phyloP scores from a whole-genome alignment of 2,797 vertebrate genomes.

The Eremophila alpestris region DNA sequence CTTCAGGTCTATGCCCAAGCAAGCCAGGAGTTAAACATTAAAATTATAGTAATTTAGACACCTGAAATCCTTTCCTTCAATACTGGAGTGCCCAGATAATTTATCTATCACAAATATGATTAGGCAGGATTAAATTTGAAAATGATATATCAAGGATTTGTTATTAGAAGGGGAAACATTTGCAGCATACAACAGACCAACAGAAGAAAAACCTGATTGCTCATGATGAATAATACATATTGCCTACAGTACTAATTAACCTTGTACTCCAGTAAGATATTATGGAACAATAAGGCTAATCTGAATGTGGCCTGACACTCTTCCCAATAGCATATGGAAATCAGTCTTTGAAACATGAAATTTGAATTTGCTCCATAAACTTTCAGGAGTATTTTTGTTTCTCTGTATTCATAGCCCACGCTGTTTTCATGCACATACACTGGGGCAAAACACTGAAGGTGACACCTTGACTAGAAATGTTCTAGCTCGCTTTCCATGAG shows the following conservation, averaged over 20 bases:
- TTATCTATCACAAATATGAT: conserved; percentile 35
- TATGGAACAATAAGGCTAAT: conserved; percentile 74
- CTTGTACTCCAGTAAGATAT: conserved; percentile 68
- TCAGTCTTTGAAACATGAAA: conserved; percentile 16
- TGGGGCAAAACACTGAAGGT: background rate
- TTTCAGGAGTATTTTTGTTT: background rate
- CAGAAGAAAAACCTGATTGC: conserved; percentile 69
- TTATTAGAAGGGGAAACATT: conserved; percentile 54
- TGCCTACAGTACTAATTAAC: conserved; percentile 77
- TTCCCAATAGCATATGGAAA: conserved; percentile 61
- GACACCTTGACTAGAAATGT: background rate
- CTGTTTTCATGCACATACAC: fast-evolving
- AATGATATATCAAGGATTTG: conserved; percentile 64
- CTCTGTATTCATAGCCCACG: background rate
- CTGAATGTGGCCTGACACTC: conserved; percentile 56
- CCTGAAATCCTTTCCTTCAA: background rate
- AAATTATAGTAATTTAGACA: background rate
- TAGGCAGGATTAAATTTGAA: conserved; percentile 59
- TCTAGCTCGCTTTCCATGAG: background rate
- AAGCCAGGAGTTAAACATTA: background rate
- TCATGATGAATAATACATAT: conserved; percentile 74
- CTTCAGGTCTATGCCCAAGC: background rate
- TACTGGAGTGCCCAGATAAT: conserved; percentile 13
- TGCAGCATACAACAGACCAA: conserved; percentile 38
- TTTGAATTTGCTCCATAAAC: background rate